These are phyloP conservation scores for Apeltes quadracus DNA, from an alignment of 2,113 vertebrate genomes.

Conservation along the genomic window DNA sequence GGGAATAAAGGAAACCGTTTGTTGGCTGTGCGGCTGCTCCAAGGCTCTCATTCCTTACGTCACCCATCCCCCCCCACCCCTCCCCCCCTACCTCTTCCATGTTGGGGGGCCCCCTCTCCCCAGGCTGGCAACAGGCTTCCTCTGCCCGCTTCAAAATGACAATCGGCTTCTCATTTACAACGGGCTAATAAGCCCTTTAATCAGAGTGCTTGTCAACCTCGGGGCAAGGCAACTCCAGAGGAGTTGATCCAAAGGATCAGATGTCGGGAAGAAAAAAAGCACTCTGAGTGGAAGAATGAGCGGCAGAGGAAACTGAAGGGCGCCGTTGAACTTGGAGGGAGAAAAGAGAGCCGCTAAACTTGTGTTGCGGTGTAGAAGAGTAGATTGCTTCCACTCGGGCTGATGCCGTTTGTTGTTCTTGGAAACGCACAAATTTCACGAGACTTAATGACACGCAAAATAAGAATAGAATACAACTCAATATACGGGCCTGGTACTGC, in stretches of 20 bases:
- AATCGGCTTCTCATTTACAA: conserved; percentile 66
- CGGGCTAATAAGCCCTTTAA: conserved; percentile 76
- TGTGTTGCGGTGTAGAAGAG: conserved; percentile 3
- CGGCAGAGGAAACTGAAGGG: conserved; percentile 33
- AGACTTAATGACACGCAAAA: conserved; percentile 7
- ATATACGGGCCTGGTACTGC: conserved; percentile 11
- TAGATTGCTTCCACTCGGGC: conserved; percentile 9
- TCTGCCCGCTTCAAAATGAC: conserved; percentile 65
- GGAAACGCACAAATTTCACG: conserved; percentile 4
- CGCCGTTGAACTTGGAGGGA: conserved; percentile 42
- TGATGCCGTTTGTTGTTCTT: background rate
- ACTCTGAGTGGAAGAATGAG: conserved; percentile 32
- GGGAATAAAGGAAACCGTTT: conserved; percentile 69
- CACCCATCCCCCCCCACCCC: conserved; percentile 39
- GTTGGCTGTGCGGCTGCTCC: conserved; percentile 57
- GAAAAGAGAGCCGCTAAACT: conserved; percentile 29
- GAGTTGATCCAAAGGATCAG: conserved; percentile 70
- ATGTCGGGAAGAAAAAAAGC: conserved; percentile 54
- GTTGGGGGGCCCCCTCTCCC: conserved; percentile 43
- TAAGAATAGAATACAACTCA: conserved; percentile 12
- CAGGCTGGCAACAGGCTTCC: conserved; percentile 54
- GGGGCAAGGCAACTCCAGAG: conserved; percentile 58
- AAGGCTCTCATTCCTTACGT: conserved; percentile 70
- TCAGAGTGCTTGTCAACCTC: conserved; percentile 74
- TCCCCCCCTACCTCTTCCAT: conserved; percentile 24